A percentile compares a stretch with the other conserved stretches of the same genome.
Conservation (phyloP, 2,888 invertebrate genomes). For the Operophtera brumata region DNA sequence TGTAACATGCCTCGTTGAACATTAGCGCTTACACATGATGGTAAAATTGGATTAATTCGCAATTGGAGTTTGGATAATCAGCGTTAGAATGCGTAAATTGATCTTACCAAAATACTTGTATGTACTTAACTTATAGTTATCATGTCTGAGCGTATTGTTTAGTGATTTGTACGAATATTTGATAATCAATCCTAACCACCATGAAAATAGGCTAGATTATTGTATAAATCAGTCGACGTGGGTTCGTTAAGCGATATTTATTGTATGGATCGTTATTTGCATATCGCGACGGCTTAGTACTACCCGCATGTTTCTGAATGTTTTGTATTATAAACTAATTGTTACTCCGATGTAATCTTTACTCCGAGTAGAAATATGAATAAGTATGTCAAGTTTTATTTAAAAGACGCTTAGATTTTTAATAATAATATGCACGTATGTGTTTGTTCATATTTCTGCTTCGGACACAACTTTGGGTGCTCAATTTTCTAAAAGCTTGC, state of each 20-base stretch:
- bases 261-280: slow-evolving; percentile 29
- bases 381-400: slow-evolving; percentile 15
- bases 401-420: slow-evolving; percentile 13
- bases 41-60: not conserved
- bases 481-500: slow-evolving; percentile 30
- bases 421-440: slow-evolving; percentile 5
- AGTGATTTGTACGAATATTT: slow-evolving; percentile 15
- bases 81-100: slow-evolving; percentile 2
- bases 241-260: slow-evolving; percentile 36
- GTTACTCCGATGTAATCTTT: slow-evolving; percentile 20
- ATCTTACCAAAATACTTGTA: slow-evolving; percentile 8
- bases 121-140: slow-evolving; percentile 18
- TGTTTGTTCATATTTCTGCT: slow-evolving; percentile 27
- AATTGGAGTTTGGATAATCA: slow-evolving; percentile 4
- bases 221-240: slow-evolving; percentile 31
- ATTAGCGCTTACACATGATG: slow-evolving; percentile 11
- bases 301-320: slow-evolving; percentile 40
- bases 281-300: slow-evolving; percentile 36
- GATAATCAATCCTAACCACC: slow-evolving; percentile 10
- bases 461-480: slow-evolving; percentile 29
- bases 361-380: slow-evolving; percentile 26
- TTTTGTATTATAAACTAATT: slow-evolving; percentile 42
- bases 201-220: slow-evolving; percentile 17
- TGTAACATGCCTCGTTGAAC: not conserved
- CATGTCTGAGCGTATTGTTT: slow-evolving; percentile 18